A percentile compares a stretch with the other conserved stretches of the same genome.
phyloP scores from a whole-genome alignment of 2,888 invertebrate species.

The Phorcus lineatus region DNA sequence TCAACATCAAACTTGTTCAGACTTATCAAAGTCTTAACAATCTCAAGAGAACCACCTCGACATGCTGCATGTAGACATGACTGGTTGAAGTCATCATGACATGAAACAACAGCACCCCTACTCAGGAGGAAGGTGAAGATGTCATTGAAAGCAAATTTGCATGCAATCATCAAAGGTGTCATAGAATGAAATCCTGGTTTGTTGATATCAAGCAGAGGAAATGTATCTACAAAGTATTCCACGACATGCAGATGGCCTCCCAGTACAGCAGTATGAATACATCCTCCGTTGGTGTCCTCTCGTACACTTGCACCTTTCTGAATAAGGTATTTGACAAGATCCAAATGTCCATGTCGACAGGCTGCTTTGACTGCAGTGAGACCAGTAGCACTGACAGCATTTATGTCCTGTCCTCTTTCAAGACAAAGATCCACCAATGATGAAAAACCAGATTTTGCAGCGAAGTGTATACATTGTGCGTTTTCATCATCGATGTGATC shows the following conservation, averaged over 20 bases:
- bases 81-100: not conserved
- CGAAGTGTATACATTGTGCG: not conserved
- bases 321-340: not conserved
- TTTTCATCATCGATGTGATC: too few species aligned
- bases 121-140: not conserved
- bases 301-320: not conserved
- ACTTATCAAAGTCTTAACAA: not conserved
- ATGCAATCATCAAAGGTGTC: not conserved
- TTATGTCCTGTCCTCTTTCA: not conserved
- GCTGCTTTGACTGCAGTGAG: not conserved
- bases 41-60: not conserved
- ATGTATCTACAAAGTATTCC: too few species aligned
- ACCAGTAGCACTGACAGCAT: not conserved
- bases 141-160: not conserved
- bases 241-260: not conserved
- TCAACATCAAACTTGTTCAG: not conserved
- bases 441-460: not conserved
- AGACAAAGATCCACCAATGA: not conserved
- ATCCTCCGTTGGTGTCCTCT: not conserved
- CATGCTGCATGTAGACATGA: not conserved
- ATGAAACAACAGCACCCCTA: not conserved
- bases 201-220: not conserved
- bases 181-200: not conserved
- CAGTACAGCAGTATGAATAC: not conserved
- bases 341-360: not conserved